Conservation (phyloP, 1,140 invertebrate species). For the Drosophila seguyi region DNA sequence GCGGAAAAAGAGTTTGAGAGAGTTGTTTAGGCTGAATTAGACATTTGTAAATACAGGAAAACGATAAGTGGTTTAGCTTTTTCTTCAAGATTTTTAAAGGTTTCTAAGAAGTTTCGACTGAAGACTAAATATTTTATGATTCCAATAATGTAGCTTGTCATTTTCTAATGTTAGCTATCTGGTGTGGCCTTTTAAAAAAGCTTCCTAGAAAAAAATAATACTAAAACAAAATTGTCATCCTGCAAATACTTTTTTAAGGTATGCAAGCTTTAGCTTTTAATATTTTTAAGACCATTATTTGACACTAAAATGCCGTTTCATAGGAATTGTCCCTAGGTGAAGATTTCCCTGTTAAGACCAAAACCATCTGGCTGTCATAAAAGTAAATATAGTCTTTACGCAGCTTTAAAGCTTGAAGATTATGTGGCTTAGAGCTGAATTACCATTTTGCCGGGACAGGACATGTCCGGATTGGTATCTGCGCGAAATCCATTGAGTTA, state of each 20-base stretch:
- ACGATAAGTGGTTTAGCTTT: no score
- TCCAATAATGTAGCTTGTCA: background rate
- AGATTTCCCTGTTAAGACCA: background rate
- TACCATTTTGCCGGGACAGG: background rate
- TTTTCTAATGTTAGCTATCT: background rate
- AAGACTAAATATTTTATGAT: no score
- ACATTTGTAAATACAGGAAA: background rate
- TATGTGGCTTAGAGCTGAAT: background rate
- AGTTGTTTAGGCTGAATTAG: background rate
- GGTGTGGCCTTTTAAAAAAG: background rate
- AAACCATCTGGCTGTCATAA: background rate
- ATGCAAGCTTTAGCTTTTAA: background rate
- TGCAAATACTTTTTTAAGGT: background rate
- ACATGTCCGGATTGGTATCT: background rate
- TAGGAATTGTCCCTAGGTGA: background rate
- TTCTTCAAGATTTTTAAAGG: background rate
- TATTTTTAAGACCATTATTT: background rate
- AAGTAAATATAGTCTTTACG: constrained; percentile 1
- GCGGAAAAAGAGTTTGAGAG: fast-evolving
- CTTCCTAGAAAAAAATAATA: background rate
- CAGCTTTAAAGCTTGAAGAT: constrained; percentile 4
- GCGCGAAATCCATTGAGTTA: background rate
- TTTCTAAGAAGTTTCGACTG: no score
- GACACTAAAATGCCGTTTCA: background rate
- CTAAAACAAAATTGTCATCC: background rate